phyloP scores from a whole-genome alignment of 2,113 vertebrate genomes.

The Atherinomorus stipes region DNA sequence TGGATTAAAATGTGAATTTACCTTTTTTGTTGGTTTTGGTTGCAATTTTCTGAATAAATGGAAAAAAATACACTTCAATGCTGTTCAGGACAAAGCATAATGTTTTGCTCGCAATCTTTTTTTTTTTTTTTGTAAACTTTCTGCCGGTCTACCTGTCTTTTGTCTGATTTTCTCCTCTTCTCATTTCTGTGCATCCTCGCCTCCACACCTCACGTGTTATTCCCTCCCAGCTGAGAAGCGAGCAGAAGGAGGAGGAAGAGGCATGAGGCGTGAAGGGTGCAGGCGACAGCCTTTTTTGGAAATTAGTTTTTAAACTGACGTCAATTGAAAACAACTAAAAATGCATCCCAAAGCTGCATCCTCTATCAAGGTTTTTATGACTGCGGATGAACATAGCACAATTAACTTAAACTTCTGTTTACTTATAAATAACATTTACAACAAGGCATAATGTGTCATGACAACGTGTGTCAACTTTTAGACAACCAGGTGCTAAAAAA shows the following conservation, averaged over 20 bases:
- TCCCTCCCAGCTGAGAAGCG: background rate
- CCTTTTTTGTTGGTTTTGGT: background rate
- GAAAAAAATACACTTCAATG: background rate
- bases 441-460: background rate
- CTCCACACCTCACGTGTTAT: background rate
- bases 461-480: background rate
- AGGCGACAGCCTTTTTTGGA: background rate
- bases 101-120: too few species aligned
- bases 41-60: too few species aligned
- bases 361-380: background rate
- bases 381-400: background rate
- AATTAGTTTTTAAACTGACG: background rate
- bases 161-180: too few species aligned
- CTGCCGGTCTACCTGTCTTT: background rate
- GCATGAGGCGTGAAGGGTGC: background rate
- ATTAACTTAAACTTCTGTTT: background rate
- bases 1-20: background rate
- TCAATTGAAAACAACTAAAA: too few species aligned
- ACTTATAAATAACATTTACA: background rate
- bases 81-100: too few species aligned
- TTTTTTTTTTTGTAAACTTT: background rate
- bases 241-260: background rate
- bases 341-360: background rate
- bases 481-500: background rate
- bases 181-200: background rate